These are phyloP conservation scores for Urophycis tenuis DNA, from an alignment of 2,797 vertebrate species.

Conservation along the genomic window DNA sequence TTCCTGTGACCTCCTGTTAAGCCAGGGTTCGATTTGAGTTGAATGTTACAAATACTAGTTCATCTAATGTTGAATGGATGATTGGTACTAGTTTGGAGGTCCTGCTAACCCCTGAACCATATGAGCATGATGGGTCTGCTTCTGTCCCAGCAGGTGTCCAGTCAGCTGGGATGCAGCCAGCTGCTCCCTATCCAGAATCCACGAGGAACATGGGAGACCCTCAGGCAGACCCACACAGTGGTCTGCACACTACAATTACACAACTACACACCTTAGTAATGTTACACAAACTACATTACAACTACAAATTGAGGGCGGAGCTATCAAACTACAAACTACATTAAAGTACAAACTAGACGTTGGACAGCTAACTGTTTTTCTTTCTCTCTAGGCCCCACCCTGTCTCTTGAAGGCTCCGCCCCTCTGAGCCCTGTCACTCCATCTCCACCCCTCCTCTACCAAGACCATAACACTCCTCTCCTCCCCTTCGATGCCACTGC, in stretches of 20 bases:
- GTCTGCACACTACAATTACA: not conserved
- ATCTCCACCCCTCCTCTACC: not conserved
- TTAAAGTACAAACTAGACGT: not conserved
- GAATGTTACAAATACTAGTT: too few species aligned
- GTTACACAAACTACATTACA: not conserved
- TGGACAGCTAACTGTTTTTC: not conserved
- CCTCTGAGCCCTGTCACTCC: not conserved
- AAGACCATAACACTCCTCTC: not conserved
- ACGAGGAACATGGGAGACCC: not conserved
- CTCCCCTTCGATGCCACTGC: not conserved
- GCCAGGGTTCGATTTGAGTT: too few species aligned
- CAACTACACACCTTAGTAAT: not conserved
- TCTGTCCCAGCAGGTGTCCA: not conserved
- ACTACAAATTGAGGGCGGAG: not conserved
- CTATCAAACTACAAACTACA: not conserved
- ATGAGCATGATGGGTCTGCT: not conserved
- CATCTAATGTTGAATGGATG: too few species aligned
- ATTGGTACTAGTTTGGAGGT: too few species aligned
- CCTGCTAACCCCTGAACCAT: too few species aligned
- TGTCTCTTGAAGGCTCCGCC: not conserved
- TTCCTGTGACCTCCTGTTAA: not conserved
- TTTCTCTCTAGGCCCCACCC: not conserved
- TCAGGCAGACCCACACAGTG: not conserved
- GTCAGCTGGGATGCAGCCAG: not conserved
- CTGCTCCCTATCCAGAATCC: not conserved